phyloP scores from a whole-genome alignment of 2,888 invertebrate species.

The Diarsia dahlii region DNA sequence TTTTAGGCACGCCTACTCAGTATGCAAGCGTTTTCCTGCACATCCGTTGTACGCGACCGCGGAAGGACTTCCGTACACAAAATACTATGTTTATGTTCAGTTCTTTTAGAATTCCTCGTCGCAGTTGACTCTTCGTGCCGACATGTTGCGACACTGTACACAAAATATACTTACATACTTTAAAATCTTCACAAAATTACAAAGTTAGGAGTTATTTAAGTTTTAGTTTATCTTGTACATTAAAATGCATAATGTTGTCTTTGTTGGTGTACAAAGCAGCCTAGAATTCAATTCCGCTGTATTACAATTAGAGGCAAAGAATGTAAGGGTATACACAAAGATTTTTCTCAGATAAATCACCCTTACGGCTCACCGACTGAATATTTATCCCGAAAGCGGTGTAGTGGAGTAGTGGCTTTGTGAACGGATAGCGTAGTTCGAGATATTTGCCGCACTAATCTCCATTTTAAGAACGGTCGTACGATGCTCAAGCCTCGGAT shows the following conservation, averaged over 20 bases:
- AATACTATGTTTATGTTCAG: constrained; percentile 88
- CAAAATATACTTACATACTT: constrained; percentile 83
- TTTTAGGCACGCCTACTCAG: constrained; percentile 90
- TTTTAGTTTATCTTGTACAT: constrained; percentile 42
- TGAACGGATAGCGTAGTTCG: constrained; percentile 87
- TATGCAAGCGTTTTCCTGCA: constrained; percentile 90
- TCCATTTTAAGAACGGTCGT: constrained; percentile 91
- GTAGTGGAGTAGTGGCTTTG: constrained; percentile 80
- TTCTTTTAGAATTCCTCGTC: constrained; percentile 88
- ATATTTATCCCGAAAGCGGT: constrained; percentile 63
- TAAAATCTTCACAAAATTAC: constrained; percentile 73
- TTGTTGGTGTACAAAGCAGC: background rate
- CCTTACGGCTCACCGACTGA: constrained; percentile 52
- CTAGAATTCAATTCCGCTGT: constrained; percentile 20
- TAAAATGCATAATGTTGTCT: constrained; percentile 18
- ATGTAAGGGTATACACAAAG: constrained; percentile 20
- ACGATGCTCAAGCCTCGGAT: constrained; percentile 89
- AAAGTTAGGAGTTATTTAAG: constrained; percentile 40
- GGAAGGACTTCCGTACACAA: constrained; percentile 89
- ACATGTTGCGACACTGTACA: constrained; percentile 83
- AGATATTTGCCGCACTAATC: constrained; percentile 90
- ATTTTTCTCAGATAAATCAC: constrained; percentile 63
- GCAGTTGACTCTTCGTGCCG: constrained; percentile 88
- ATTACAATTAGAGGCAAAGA: constrained; percentile 37
- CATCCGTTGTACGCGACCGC: constrained; percentile 89